Conservation (phyloP, 2,888 invertebrate species). For the Mythimna vitellina region DNA sequence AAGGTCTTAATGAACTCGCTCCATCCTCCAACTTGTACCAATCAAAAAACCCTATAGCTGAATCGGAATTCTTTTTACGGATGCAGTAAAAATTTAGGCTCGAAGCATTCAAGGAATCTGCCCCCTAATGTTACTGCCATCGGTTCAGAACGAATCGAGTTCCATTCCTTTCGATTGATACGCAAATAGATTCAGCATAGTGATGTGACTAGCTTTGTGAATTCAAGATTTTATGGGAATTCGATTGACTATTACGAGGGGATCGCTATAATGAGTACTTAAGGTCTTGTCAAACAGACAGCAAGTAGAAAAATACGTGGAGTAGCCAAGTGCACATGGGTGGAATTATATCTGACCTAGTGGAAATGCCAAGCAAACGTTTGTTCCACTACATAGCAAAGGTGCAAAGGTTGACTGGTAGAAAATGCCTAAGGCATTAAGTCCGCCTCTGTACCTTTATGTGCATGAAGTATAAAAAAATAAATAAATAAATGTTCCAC, state of each 20-base stretch:
- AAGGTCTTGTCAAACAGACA: too few relatives aligned
- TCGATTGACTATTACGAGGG: slow-evolving; percentile 3
- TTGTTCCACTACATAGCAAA: too few relatives aligned
- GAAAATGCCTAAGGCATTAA: too few relatives aligned
- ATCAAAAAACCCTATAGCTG: slow-evolving; percentile 81
- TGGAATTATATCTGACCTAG: too few relatives aligned
- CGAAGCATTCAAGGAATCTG: slow-evolving; percentile 84
- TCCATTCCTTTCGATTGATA: slow-evolving; percentile 80
- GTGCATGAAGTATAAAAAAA: too few relatives aligned
- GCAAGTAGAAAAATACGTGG: too few relatives aligned
- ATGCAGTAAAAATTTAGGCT: slow-evolving; percentile 89
- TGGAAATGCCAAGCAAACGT: too few relatives aligned
- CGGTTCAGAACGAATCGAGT: slow-evolving; percentile 78
- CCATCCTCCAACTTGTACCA: slow-evolving; percentile 62
- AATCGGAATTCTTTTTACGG: slow-evolving; percentile 89
- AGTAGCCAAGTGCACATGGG: too few relatives aligned
- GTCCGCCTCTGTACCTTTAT: too few relatives aligned
- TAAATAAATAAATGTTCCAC: too few relatives aligned
- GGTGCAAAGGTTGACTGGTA: too few relatives aligned
- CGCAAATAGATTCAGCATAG: slow-evolving; percentile 78
- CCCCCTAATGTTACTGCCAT: slow-evolving; percentile 84
- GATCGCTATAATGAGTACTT: slow-evolving; percentile 2
- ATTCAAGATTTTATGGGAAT: slow-evolving; percentile 45
- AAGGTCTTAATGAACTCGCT: slow-evolving; percentile 8
- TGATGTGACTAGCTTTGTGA: slow-evolving; percentile 52